Evolutionary conservation across 2,113 vertebrate species (phyloP).

Genomic region (Peromyscus leucopus): DNA sequence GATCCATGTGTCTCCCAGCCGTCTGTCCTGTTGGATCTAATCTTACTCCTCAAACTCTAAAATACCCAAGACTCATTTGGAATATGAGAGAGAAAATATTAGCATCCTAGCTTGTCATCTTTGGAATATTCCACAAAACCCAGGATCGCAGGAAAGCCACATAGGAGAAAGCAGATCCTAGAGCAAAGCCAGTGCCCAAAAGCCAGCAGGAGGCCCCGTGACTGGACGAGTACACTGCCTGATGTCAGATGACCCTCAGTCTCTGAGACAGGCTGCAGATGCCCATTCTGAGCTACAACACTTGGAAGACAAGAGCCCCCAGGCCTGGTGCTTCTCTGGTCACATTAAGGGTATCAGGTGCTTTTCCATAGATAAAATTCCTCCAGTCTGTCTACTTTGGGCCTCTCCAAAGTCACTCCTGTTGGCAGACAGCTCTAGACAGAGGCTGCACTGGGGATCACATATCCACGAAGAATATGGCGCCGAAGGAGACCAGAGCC

Average conservation of each 20-base stretch:
- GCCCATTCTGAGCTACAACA: not conserved
- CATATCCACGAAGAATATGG: not conserved
- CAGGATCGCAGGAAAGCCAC: not conserved
- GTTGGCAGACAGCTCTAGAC: constrained; percentile 49
- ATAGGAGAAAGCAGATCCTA: not conserved
- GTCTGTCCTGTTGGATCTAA: constrained; percentile 36
- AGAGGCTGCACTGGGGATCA: constrained; percentile 11
- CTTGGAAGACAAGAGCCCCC: not conserved
- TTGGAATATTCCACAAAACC: not conserved
- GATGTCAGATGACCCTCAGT: not conserved
- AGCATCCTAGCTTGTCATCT: not conserved
- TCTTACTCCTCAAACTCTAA: constrained; percentile 2
- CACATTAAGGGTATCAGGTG: not conserved
- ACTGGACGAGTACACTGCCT: not conserved
- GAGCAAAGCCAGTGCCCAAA: not conserved
- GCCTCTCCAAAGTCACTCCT: constrained; percentile 61
- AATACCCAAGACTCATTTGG: not conserved
- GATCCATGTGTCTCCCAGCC: not conserved
- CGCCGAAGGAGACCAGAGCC: not conserved
- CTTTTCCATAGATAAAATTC: constrained; percentile 46
- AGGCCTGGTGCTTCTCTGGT: not conserved
- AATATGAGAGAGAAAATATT: not conserved
- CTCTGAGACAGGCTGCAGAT: not conserved
- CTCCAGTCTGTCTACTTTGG: not conserved
- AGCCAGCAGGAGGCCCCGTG: not conserved